Base-by-base conservation (phyloP, 2,113 vertebrate species). In the Coptodon rendalli region DNA sequence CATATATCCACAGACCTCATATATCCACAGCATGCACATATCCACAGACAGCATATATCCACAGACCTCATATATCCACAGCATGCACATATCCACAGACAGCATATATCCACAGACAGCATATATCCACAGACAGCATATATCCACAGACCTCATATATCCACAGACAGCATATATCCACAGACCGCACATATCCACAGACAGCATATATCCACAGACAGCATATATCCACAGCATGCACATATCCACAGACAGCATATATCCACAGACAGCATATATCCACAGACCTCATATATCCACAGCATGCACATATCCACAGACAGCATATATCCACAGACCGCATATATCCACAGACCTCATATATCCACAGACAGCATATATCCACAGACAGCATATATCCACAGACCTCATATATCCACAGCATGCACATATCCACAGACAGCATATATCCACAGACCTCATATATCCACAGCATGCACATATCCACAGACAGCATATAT, bases 251-350 rank as follows among this genome's bases (percentile, higher is more conserved):
- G 2, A 48, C 14, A 0, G 0, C 45, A 4, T 0, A 50, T 9
- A 3, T 52, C 17, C 3, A 52, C 50, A 52, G 0, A 52, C 50
- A 0, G 0, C 50, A 52, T 0, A 52, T 9, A 0, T 2, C 17
- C 29, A 29, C 5, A 29, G 29, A 29, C 5, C 1, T 4, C 29
- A 29, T 5, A 29, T 5, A 5, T 5, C 4, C 48, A 40, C 11
- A 40, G 38, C n/a, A n/a, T n/a, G n/a, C n/a, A n/a, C n/a, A 29
- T 5, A 5, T 5, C 4, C 48, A 40, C 11, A 40, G 38, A 40
- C 10, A 0, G 0, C 19, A 3, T 0, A n/a, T n/a, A 0, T 48
- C 45, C 1, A 52, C 14, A 48, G 14, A 48, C 3, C 0, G 0
- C 6, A 17, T 0, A 17, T 48, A 1, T 50, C 48, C 16, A 17